Conservation (phyloP, 1,140 invertebrate species). For the Bombus confusus region DNA sequence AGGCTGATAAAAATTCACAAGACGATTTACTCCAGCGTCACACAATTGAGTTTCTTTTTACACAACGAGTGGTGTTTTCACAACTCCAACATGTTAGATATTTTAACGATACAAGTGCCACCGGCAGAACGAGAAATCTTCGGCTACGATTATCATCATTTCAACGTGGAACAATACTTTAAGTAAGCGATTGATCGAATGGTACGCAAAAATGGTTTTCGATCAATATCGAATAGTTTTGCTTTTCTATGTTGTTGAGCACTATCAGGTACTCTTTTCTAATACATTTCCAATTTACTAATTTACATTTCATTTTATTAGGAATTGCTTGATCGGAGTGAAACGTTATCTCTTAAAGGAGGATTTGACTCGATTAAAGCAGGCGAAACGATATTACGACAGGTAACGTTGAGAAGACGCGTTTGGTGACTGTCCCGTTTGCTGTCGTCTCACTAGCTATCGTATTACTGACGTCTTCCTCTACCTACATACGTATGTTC, state of each 20-base stretch:
- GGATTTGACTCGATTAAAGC: conserved; percentile 80
- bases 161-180: conserved; percentile 72
- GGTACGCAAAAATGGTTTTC: background rate
- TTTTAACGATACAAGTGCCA: conserved; percentile 84
- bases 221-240: background rate
- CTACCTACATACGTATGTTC: conserved; percentile 8
- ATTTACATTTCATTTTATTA: conserved; percentile 76
- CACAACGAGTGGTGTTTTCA: conserved; percentile 91
- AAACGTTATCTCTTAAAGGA: conserved; percentile 85
- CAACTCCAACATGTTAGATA: conserved; percentile 87
- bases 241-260: no score
- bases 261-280: background rate
- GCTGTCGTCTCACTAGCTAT: background rate
- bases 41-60: conserved; percentile 88
- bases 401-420: conserved; percentile 78
- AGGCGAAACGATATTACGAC: conserved; percentile 78
- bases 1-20: conserved; percentile 35
- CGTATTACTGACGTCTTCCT: background rate
- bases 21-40: conserved; percentile 83
- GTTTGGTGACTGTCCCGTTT: no score
- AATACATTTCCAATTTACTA: background rate
- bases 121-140: conserved; percentile 86
- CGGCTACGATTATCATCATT: conserved; percentile 81
- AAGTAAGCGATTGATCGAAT: conserved; percentile 63
- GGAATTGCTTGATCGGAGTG: conserved; percentile 82